phyloP scores from a whole-genome alignment of 2,797 vertebrate genomes.

The Paguma larvata region DNA sequence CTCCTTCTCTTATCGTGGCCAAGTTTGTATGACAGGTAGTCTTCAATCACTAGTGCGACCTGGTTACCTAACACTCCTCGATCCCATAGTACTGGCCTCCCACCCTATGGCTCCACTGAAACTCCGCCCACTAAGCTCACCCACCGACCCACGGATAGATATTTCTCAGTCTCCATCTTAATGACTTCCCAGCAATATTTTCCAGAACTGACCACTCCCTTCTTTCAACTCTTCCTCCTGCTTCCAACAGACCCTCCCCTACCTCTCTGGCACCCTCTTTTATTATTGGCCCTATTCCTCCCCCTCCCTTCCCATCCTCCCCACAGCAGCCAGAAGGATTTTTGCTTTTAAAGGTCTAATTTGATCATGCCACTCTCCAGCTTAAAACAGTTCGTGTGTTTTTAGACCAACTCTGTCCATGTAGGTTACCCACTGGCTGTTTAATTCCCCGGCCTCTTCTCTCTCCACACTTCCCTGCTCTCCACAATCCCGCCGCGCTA shows the following conservation, averaged over 20 bases:
- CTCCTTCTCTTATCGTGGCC: not conserved
- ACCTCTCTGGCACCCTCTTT: not conserved
- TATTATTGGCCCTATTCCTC: not conserved
- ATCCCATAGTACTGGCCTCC: not conserved
- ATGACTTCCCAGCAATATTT: not conserved
- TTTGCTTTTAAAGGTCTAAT: conserved; percentile 14
- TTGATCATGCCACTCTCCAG: not conserved
- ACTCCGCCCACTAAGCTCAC: not conserved
- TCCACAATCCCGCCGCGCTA: conserved; percentile 14
- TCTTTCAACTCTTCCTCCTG: not conserved
- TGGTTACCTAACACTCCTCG: not conserved
- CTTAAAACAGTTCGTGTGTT: conserved; percentile 3
- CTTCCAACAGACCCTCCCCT: not conserved
- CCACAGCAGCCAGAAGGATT: not conserved
- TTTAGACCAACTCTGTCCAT: not conserved
- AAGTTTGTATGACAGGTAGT: not conserved
- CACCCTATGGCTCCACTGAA: not conserved
- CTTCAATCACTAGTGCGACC: not conserved
- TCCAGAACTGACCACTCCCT: not conserved
- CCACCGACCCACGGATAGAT: not conserved
- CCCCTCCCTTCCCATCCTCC: not conserved
- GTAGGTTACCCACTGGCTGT: not conserved
- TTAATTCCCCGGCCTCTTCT: not conserved
- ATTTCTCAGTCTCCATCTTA: not conserved
- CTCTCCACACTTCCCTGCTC: not conserved